A percentile compares a stretch with the other conserved stretches of the same genome.
These are phyloP conservation scores for Sterrhoptilus dennistouni DNA, from an alignment of 2,113 vertebrate species.

Conservation along the genomic window DNA sequence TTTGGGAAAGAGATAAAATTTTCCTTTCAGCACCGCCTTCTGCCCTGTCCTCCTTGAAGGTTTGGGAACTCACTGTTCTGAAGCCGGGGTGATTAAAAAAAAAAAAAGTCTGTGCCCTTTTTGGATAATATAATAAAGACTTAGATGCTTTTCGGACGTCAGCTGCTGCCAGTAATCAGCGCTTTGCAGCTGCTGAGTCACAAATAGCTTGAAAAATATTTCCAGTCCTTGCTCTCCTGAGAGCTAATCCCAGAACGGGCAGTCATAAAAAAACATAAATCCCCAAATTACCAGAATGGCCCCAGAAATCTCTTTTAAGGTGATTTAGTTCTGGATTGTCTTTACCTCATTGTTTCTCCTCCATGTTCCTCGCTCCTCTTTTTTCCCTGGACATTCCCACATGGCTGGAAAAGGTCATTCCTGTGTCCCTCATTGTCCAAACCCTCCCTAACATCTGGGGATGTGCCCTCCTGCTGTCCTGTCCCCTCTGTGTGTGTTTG, in stretches of 20 bases:
- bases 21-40: neutral
- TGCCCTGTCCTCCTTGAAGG: neutral
- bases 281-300: neutral
- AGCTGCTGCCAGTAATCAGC: conserved; percentile 46
- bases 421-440: neutral
- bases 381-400: neutral
- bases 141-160: conserved; percentile 25
- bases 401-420: neutral
- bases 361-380: neutral
- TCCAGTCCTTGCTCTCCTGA: conserved; percentile 25
- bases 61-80: neutral
- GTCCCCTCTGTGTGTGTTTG: neutral
- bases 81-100: neutral
- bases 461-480: neutral
- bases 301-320: conserved; percentile 17
- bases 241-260: neutral
- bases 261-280: neutral
- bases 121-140: conserved; percentile 47
- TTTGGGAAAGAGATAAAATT: neutral
- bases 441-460: neutral
- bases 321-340: neutral
- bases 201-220: conserved; percentile 47
- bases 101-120: conserved; percentile 9
- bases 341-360: neutral
- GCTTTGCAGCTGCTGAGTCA: conserved; percentile 55